Conservation (phyloP, 2,113 vertebrate species). For the Cervus canadensis region DNA sequence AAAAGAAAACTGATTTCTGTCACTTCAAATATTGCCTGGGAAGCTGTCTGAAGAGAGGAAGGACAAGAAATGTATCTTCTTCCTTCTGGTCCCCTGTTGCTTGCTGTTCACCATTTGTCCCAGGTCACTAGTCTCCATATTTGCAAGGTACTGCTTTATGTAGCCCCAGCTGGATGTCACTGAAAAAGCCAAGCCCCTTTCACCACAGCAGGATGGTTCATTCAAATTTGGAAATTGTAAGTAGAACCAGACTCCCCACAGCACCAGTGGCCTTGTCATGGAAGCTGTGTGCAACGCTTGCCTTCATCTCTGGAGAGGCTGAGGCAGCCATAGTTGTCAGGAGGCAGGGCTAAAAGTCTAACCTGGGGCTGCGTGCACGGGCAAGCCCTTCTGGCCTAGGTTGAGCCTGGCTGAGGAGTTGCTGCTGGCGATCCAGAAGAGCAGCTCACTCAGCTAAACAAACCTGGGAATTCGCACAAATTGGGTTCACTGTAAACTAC, state of each 20-base stretch:
- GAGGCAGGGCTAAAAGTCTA: neutral
- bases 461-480: neutral
- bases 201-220: fast-evolving
- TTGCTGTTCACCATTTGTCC: neutral
- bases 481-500: neutral
- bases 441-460: neutral
- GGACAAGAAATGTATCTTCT: neutral
- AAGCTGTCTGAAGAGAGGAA: neutral
- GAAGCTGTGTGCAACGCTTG: neutral
- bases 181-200: neutral
- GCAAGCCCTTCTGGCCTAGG: no score
- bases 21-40: neutral
- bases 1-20: neutral
- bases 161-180: neutral
- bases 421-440: no score
- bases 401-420: fast-evolving
- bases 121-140: neutral
- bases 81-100: neutral
- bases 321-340: neutral
- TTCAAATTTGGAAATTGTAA: neutral
- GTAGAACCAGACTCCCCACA: neutral
- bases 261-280: neutral
- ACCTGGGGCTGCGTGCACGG: fast-evolving
- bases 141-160: neutral
- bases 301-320: neutral